A percentile compares a stretch with the other conserved stretches of the same genome.
Conservation (phyloP, 2,888 invertebrate genomes). For the Drosophila kanekoi region DNA sequence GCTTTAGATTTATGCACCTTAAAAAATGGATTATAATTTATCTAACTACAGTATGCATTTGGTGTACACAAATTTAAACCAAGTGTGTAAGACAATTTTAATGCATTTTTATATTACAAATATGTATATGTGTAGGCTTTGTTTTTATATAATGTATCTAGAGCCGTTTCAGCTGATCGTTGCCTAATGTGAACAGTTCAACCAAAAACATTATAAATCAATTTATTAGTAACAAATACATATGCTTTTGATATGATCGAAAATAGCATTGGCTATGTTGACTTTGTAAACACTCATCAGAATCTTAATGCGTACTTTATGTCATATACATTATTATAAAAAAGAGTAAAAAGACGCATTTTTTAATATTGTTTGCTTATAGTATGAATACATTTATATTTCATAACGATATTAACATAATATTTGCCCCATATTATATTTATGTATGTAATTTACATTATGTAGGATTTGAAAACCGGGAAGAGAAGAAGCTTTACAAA, state of each 20-base stretch:
- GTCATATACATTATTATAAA: slow-evolving; percentile 45
- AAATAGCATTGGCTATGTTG: slow-evolving; percentile 10
- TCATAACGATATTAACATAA: slow-evolving; percentile 14
- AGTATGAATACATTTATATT: slow-evolving; percentile 31
- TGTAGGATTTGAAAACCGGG: slow-evolving; percentile 46
- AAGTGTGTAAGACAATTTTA: slow-evolving; percentile 1
- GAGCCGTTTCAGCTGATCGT: slow-evolving; percentile 11
- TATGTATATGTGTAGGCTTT: slow-evolving; percentile 12
- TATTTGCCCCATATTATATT: slow-evolving; percentile 34
- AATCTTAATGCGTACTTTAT: slow-evolving; percentile 24
- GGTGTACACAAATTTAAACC: slow-evolving; percentile 9
- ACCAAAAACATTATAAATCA: slow-evolving; percentile 13
- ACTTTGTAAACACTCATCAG: slow-evolving; percentile 16
- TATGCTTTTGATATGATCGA: slow-evolving; percentile 3
- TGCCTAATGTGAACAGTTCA: slow-evolving; percentile 20
- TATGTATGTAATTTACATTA: slow-evolving; percentile 27
- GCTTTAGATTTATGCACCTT: too few relatives aligned
- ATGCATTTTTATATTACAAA: slow-evolving; percentile 15
- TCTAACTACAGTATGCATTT: slow-evolving; percentile 38
- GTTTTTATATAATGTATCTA: background rate
- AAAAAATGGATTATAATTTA: slow-evolving; percentile 1
- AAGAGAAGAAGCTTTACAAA: slow-evolving; percentile 51
- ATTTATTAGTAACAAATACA: background rate
- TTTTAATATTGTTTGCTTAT: slow-evolving; percentile 39
- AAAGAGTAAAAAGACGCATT: slow-evolving; percentile 64